Percentiles rank a stretch among this genome's conserved stretches.
These are phyloP conservation scores for Macroglossus sobrinus DNA, from an alignment of 2,113 vertebrate species.

Conservation along the genomic window DNA sequence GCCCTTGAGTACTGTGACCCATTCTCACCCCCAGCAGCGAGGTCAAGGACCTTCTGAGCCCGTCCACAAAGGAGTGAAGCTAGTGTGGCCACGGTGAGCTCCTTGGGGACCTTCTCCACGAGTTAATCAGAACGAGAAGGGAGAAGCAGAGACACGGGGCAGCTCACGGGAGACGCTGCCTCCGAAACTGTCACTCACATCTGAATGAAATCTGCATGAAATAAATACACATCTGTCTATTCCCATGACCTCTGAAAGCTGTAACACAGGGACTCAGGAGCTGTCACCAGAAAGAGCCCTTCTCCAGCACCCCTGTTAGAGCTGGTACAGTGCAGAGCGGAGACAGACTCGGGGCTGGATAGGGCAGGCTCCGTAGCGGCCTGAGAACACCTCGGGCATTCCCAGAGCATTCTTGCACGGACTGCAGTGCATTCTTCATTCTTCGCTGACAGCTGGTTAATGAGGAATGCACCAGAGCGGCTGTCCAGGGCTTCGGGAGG, in stretches of 20 bases:
- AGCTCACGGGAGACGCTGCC: accelerated
- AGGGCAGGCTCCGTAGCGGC: constrained; percentile 63
- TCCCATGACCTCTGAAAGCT: not conserved
- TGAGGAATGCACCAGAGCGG: constrained; percentile 63
- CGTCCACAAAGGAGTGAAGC: not conserved
- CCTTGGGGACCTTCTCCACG: not conserved
- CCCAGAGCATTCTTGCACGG: constrained; percentile 66
- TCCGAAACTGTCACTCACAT: accelerated
- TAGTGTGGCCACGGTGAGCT: accelerated
- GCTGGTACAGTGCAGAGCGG: constrained; percentile 4
- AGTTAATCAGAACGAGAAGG: not conserved
- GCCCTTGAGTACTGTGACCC: not conserved
- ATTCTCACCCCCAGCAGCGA: accelerated
- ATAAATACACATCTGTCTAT: too few relatives aligned
- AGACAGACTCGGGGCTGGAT: constrained; percentile 22
- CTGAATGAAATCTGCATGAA: accelerated
- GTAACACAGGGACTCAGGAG: too few relatives aligned
- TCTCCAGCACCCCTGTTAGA: not conserved
- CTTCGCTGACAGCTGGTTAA: constrained; percentile 75
- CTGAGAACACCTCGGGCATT: constrained; percentile 69
- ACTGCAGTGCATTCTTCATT: constrained; percentile 72
- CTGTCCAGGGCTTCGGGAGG: constrained; percentile 47
- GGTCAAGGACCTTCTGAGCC: accelerated
- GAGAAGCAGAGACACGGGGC: not conserved
- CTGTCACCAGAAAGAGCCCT: not conserved